Evolutionary conservation across 1,140 invertebrate genomes (phyloP).

Genomic region (Hypsibius dujardini): DNA sequence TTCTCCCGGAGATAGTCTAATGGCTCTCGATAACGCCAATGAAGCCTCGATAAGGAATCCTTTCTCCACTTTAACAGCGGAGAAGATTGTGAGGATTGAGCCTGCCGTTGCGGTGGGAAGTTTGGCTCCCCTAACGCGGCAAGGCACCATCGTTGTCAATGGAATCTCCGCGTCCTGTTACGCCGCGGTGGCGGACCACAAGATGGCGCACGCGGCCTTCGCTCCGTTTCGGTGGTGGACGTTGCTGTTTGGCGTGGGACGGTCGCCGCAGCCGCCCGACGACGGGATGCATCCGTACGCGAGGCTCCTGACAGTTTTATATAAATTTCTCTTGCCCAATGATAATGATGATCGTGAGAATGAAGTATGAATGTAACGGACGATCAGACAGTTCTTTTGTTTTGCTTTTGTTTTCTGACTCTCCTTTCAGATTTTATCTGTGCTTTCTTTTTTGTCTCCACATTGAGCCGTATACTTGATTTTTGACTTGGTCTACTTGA

Average conservation of each 20-base stretch:
- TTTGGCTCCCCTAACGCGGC: slow-evolving; percentile 67
- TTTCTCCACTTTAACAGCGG: slow-evolving; percentile 39
- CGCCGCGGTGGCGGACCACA: slow-evolving; percentile 65
- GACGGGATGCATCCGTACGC: slow-evolving; percentile 5
- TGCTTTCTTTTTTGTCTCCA: slow-evolving; percentile 10
- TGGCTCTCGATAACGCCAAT: slow-evolving; percentile 23
- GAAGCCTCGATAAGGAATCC: neutral
- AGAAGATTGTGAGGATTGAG: slow-evolving; percentile 40
- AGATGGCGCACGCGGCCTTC: slow-evolving; percentile 62
- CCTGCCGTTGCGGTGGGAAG: no score
- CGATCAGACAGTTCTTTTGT: no score
- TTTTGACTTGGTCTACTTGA: no score
- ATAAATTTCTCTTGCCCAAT: no score
- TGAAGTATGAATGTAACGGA: no score
- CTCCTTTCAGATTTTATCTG: no score
- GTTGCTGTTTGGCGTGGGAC: neutral
- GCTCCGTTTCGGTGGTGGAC: slow-evolving; percentile 45
- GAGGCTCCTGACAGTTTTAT: slow-evolving; percentile 9
- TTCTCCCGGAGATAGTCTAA: slow-evolving; percentile 30
- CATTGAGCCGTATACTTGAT: no score
- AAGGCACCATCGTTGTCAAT: slow-evolving; percentile 74
- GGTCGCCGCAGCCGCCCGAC: no score
- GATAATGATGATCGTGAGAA: no score
- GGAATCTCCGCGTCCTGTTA: slow-evolving; percentile 82
- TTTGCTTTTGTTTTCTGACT: no score